Conservation (phyloP, 2,888 invertebrate genomes). For the Rugalucina vietnamica region DNA sequence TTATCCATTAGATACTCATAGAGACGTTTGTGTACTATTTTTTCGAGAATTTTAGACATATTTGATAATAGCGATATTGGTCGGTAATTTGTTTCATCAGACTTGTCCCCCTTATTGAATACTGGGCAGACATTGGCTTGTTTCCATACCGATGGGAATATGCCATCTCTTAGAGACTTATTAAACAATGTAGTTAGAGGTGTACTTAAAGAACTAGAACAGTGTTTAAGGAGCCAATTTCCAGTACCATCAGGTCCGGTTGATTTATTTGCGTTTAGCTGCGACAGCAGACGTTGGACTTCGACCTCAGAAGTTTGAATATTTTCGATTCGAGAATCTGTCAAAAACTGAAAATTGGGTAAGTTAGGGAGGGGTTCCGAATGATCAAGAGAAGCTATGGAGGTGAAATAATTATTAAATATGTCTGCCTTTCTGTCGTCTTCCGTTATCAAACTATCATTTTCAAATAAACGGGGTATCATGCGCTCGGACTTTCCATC, state of each 20-base stretch:
- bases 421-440: not conserved
- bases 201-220: not conserved
- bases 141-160: constrained; percentile 26
- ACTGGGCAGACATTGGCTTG: constrained; percentile 28
- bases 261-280: constrained; percentile 6
- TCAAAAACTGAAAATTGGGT: not conserved
- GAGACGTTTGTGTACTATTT: not conserved
- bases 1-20: not conserved
- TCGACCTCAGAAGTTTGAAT: not conserved
- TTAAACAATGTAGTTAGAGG: constrained; percentile 35
- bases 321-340: not conserved
- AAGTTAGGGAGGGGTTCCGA: not conserved
- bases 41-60: not conserved
- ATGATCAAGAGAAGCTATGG: not conserved
- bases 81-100: not conserved
- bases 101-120: constrained; percentile 17
- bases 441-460: not conserved
- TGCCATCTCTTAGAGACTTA: constrained; percentile 3
- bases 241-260: constrained; percentile 17
- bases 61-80: not conserved
- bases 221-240: constrained; percentile 6
- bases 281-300: not conserved
- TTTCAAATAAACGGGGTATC: not conserved
- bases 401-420: not conserved
- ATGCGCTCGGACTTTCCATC: not conserved